These are phyloP conservation scores for Automeris io DNA, from an alignment of 2,888 invertebrate genomes.

Conservation along the genomic window DNA sequence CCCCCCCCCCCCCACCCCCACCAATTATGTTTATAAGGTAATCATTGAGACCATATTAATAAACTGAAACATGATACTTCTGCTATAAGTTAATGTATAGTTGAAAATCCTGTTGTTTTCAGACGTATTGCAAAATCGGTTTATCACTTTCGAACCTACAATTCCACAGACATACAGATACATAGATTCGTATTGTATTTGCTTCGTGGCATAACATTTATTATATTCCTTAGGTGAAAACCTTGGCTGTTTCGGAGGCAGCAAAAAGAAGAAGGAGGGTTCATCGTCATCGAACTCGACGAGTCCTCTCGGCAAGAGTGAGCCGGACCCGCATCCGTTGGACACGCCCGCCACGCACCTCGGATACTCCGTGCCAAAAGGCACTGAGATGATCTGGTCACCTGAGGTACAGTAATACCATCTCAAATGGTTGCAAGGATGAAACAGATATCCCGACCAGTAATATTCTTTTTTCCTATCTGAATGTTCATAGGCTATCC, in stretches of 20 bases:
- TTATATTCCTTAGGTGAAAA: conserved; percentile 82
- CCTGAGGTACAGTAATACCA: conserved; percentile 50
- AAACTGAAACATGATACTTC: not conserved
- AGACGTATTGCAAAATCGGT: too few relatives aligned
- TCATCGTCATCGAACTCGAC: conserved; percentile 75
- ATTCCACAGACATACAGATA: too few relatives aligned
- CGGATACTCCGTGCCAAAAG: conserved; percentile 82
- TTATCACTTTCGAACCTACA: too few relatives aligned
- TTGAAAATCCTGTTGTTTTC: too few relatives aligned
- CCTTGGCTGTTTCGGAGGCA: conserved; percentile 96
- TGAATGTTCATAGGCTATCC: too few relatives aligned
- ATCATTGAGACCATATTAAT: too few relatives aligned
- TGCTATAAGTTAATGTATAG: not conserved
- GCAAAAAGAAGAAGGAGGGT: conserved; percentile 94
- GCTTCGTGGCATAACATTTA: not conserved
- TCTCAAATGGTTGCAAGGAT: too few relatives aligned
- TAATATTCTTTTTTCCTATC: too few relatives aligned
- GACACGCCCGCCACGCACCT: conserved; percentile 75
- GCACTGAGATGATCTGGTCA: conserved; percentile 72
- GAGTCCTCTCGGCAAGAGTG: conserved; percentile 70
- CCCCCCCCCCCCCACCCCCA: too few relatives aligned
- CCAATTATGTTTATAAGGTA: too few relatives aligned
- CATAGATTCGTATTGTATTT: too few relatives aligned
- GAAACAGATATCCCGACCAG: too few relatives aligned
- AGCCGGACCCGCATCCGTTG: conserved; percentile 52